phyloP scores from a whole-genome alignment of 2,113 vertebrate species.

The Octodon degus region DNA sequence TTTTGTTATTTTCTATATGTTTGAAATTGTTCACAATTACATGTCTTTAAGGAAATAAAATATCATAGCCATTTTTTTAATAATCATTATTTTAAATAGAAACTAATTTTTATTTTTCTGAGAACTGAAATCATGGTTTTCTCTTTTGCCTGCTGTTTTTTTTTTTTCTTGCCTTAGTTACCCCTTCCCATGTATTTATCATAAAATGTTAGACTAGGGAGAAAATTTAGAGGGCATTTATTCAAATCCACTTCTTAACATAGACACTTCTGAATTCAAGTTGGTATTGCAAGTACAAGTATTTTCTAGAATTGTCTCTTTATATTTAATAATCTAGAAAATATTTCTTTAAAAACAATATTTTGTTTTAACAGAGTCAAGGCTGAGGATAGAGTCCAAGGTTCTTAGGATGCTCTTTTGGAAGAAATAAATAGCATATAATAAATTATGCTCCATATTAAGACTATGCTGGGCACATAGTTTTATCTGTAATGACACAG shows the following conservation, averaged over 20 bases:
- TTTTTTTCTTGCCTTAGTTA: not conserved
- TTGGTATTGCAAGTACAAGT: constrained; percentile 49
- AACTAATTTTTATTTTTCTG: constrained; percentile 17
- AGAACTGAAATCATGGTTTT: not conserved
- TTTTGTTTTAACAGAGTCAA: constrained; percentile 51
- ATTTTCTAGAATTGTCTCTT: constrained; percentile 48
- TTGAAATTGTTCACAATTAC: not conserved
- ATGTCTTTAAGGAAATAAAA: constrained; percentile 55
- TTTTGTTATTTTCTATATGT: constrained; percentile 46
- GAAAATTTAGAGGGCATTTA: constrained; percentile 28
- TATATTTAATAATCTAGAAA: constrained; percentile 65
- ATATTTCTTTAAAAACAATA: constrained; percentile 37
- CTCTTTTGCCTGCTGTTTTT: not conserved
- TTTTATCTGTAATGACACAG: constrained; percentile 13
- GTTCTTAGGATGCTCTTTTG: not conserved
- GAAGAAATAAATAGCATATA: not conserved
- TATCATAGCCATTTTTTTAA: constrained; percentile 27
- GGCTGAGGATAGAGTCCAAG: not conserved
- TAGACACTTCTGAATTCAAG: constrained; percentile 12
- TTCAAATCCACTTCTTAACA: constrained; percentile 29
- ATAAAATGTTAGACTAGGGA: constrained; percentile 36
- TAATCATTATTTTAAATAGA: not conserved
- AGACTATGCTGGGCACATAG: not conserved
- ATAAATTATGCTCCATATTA: constrained; percentile 18
- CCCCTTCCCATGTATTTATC: not conserved